Evolutionary conservation across 2,113 vertebrate genomes (phyloP).

Genomic region (Isurus oxyrinchus): DNA sequence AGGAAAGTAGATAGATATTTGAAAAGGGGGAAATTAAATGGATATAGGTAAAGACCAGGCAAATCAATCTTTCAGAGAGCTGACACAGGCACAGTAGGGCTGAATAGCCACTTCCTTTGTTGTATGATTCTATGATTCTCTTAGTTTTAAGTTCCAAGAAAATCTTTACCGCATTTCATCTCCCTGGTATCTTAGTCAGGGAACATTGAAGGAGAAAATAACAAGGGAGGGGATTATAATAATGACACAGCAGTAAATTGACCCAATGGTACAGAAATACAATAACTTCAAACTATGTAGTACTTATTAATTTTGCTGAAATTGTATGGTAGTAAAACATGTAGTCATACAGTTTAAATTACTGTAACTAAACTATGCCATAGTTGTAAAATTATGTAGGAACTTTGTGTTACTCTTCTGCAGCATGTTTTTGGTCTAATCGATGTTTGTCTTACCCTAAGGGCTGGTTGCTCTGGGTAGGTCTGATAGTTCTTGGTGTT

Average conservation of each 20-base stretch:
- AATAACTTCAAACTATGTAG: constrained; percentile 22
- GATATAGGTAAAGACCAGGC: neutral
- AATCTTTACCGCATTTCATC: neutral
- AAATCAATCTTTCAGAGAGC: neutral
- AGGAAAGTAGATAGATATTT: neutral
- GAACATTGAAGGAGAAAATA: neutral
- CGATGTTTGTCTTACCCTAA: neutral
- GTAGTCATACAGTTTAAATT: neutral
- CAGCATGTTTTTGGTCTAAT: constrained; percentile 6
- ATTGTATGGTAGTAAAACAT: constrained; percentile 11
- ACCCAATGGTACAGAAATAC: neutral
- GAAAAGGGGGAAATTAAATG: neutral
- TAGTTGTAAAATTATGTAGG: constrained; percentile 1
- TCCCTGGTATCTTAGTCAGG: neutral
- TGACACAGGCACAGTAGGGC: neutral
- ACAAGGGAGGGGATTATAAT: neutral
- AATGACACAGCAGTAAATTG: neutral
- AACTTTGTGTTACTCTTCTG: neutral
- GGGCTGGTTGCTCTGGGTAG: neutral
- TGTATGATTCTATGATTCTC: neutral
- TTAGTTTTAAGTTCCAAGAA: neutral
- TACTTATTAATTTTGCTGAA: neutral
- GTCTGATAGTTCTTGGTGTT: neutral
- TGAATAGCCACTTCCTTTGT: neutral
- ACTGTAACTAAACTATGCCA: neutral